Base-by-base conservation (phyloP, 2,888 invertebrate genomes). In the Pachymerium ferrugineum region DNA sequence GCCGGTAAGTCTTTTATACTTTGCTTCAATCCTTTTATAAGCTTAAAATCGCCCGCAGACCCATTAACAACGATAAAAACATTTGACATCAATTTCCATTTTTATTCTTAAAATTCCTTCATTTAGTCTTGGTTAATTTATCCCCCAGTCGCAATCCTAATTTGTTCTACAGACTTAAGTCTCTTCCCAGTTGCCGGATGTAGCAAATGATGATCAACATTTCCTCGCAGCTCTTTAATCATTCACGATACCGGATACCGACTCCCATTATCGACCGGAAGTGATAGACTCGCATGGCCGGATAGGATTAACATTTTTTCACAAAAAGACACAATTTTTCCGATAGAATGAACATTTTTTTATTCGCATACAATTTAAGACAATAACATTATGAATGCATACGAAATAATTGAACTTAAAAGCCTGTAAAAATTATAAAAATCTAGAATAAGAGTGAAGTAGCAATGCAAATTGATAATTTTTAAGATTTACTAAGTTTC, bases 231-330 rank as follows among this genome's bases (percentile, higher is more conserved):
- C 42, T 42, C 42, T 42, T 42, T 42, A 42, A 42, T 16, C 19
- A 47, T 47, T 47, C 47, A 47, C 19, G 47, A 47, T 47, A 47
- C 47, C 19, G 47, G 19, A 47, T 47, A 16, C 19, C 3, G 47
- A 47, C 47, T 47, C 47, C n/a, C 47, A 47, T 47, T 47, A 47
- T 47, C 47, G 47, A 47, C 47, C 47, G 19, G 47, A 47, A 47
- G 5, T 47, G 19, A 47, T 47, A 47, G 47, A 47, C 19, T 47
- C 47, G 47, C 47, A 47, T 47, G 47, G 47, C 16, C n/a, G 19
- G 47, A 14, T 47, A 16, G n/a, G 4, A 47, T 47, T 47, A 47
- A 47, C 16, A 3, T 47, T 47, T 47, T 47, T 16, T 1, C 22
- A 19, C 6, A 16, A 16, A 47, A 47, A 47, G 47, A 47, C 22